Conservation (phyloP, 2,888 invertebrate species). For the Calameuta filiformis region DNA sequence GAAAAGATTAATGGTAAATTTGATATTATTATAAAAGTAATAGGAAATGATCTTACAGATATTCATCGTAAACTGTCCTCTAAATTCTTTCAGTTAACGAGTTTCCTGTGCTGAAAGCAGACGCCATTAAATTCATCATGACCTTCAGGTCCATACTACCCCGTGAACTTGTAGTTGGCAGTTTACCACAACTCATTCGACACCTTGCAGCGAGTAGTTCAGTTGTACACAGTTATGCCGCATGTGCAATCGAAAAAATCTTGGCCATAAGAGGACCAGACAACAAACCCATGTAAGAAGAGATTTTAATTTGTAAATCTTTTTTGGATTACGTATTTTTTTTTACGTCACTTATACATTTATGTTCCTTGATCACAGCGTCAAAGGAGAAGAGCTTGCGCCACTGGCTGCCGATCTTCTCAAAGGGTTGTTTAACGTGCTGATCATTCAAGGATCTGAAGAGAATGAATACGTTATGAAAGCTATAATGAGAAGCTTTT, state of each 20-base stretch:
- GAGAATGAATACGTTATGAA: conserved; percentile 99
- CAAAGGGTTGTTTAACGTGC: conserved; percentile 78
- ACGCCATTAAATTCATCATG: conserved; percentile 96
- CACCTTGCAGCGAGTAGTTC: conserved; percentile 81
- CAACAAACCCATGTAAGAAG: conserved; percentile 69
- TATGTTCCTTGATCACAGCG: conserved; percentile 60
- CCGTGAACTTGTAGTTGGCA: conserved; percentile 77
- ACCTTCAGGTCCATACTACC: conserved; percentile 93
- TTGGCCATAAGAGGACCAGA: conserved; percentile 77
- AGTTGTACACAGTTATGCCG: conserved; percentile 96
- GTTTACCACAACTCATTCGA: conserved; percentile 82
- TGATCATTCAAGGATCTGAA: conserved; percentile 79
- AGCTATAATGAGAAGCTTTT: conserved; percentile 91
- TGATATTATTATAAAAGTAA: background rate
- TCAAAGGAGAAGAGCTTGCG: conserved; percentile 73
- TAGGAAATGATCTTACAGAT: background rate
- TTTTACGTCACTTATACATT: conserved; percentile 4
- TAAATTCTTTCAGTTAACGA: conserved; percentile 77
- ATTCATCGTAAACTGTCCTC: background rate
- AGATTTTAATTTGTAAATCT: conserved; percentile 9
- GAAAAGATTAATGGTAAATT: conserved; percentile 75
- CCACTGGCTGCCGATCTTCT: conserved; percentile 79
- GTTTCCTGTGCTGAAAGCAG: conserved; percentile 93
- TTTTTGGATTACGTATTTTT: conserved; percentile 9
- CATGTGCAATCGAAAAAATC: conserved; percentile 90